Conservation (phyloP, 2,113 vertebrate genomes). For the Microcebus tavaratra region DNA sequence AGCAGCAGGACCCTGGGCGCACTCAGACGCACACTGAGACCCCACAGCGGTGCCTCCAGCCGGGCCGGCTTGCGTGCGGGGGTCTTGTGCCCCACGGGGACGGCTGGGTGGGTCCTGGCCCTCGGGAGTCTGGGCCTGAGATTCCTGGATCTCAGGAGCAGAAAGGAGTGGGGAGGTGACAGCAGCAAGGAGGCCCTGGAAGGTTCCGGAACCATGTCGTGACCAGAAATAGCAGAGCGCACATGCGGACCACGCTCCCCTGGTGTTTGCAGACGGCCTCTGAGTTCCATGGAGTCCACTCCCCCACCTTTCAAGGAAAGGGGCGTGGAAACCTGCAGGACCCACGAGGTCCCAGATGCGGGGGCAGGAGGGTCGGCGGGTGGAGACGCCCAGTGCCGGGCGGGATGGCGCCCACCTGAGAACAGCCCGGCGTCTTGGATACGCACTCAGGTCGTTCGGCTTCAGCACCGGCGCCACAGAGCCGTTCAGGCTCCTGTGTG, state of each 20-base stretch:
- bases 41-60: neutral
- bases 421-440: fast-evolving
- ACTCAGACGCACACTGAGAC: fast-evolving
- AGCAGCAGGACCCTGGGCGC: neutral
- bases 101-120: neutral
- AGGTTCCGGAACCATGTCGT: neutral
- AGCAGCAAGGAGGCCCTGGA: neutral
- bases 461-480: neutral
- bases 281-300: neutral
- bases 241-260: neutral
- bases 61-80: too few relatives aligned
- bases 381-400: fast-evolving
- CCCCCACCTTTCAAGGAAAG: neutral
- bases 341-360: neutral
- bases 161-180: neutral
- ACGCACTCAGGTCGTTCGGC: neutral
- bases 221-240: neutral
- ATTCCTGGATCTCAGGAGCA: neutral
- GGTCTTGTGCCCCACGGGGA: fast-evolving
- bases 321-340: neutral
- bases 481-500: too few relatives aligned
- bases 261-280: neutral
- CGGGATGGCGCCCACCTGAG: too few relatives aligned
- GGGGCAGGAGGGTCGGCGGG: neutral
- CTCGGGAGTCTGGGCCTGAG: neutral